Evolutionary conservation across 2,113 vertebrate genomes (phyloP).

Genomic region (Rhizomys pruinosus): DNA sequence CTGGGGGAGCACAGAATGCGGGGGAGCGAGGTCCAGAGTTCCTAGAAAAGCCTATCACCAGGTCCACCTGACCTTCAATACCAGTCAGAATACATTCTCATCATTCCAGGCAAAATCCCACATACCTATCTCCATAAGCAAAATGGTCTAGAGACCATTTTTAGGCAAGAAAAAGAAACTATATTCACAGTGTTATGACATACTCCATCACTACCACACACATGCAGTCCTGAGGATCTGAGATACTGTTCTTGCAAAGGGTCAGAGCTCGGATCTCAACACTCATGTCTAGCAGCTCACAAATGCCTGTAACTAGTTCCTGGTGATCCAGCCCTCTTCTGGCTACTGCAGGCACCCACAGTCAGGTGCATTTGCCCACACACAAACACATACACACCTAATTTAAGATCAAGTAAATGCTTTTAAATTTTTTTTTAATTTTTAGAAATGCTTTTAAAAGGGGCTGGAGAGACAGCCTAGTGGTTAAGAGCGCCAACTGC

Average conservation of each 20-base stretch:
- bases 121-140: neutral
- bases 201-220: neutral
- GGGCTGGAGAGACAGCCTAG: too few relatives aligned
- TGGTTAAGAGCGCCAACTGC: too few relatives aligned
- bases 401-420: neutral
- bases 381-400: neutral
- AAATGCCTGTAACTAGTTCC: neutral
- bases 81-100: neutral
- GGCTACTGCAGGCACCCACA: neutral
- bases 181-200: constrained; percentile 13
- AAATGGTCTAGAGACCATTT: constrained; percentile 47
- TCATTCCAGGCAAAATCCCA: constrained; percentile 36
- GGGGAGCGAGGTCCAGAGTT: neutral
- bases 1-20: neutral
- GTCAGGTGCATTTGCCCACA: neutral
- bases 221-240: neutral
- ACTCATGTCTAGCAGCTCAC: too few relatives aligned
- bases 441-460: too few relatives aligned
- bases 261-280: neutral
- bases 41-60: neutral
- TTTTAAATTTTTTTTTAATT: too few relatives aligned
- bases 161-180: constrained; percentile 29
- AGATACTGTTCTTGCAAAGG: neutral
- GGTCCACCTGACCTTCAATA: neutral
- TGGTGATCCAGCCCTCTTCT: neutral